Evolutionary conservation across 1,140 invertebrate genomes (phyloP), one percentile per base, ranked within the genome.

Genomic region (Aphidius gifuensis): DNA sequence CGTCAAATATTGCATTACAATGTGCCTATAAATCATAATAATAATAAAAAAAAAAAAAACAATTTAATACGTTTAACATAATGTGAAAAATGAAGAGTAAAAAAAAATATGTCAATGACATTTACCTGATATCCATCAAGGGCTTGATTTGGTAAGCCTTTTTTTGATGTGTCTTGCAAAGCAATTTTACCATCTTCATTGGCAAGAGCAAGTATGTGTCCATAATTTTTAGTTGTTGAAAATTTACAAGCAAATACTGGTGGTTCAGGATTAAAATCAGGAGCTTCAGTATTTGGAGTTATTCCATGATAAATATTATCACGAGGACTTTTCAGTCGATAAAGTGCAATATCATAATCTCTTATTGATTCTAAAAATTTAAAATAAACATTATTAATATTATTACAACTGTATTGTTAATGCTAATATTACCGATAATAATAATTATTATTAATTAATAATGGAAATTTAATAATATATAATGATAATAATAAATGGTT

Each of bases 1-100:
- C 69, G 77, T 96, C 93, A 79, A 94, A 95, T 16, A 95, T 89
- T 11, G 92, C 92, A 85, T 95, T 95, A 66, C 84, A 84, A 75
- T 96, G 93, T 49, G 90, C 91, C 71, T 87, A 78, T 51, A 69
- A 65, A 66, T 40, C 60, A 59, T 16, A 64, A 49, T 55, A 60
- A 60, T 55, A 6, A 44, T 46, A 23, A 38, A 8, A 6, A 8
- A 44, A 48, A 23, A 38, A 8, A 6, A 8, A 32, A 3, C 3
- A 50, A 6, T 4, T 23, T 50, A 9, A 21, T 49, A 49, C 6
- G 6, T 45, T 44, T 48, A 44, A 57, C 21, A 54, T 54, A 6
- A 45, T 58, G 32, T 54, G 8, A 40, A 47, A 21, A 50, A 53
- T 44, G n/a, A 8, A 5, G 47, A 48, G 0, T 48, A n/a, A 48